Base-by-base conservation (phyloP, 2,113 vertebrate genomes). In the Scomber scombrus region DNA sequence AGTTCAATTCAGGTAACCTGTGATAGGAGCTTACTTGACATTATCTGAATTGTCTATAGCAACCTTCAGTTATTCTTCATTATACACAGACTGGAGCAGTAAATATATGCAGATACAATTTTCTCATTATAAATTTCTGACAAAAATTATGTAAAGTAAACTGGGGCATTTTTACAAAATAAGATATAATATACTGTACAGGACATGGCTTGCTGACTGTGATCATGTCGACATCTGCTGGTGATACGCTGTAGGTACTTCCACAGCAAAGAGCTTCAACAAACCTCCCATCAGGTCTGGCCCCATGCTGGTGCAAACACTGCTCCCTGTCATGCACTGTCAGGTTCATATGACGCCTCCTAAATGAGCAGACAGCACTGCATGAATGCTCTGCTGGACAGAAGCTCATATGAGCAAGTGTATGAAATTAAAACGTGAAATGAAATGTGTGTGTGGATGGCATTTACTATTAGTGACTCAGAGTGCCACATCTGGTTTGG, bases 141-240 rank as follows among this genome's bases (percentile, higher is more conserved):
- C 4, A 52, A 8, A 43, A 50, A 49, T 4, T 40, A 16, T 13
- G n/a, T 14, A 10, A 40, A 58, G 31, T 63, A 57, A 55, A 56
- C 1, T 34, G 14, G 14, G 12, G 3, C 45, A 2, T 34, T 11
- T 19, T 45, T 12, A 13, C 60, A 1, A 10, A 13, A 45, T 29
- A 21, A 21, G 15, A 45, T 46, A 31, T 62, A 18, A 23, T 2
- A 40, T 6, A 46, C 0, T 6, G 2, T 43, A 15, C 34, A 46
- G 13, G 1, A 19, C 8, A 26, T 0, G 0, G 4, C 57, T 55
- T 47, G 6, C 47, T 54, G 47, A 81, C 18, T 60, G 52, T 15
- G 11, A 56, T 14, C 15, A 70, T 75, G 73, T 52, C 49, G 78
- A 60, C 88, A 81, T 82, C 88, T 89, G 68, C 68, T 83, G 88